phyloP scores from a whole-genome alignment of 2,888 invertebrate species.

The Synanthedon tipuliformis region DNA sequence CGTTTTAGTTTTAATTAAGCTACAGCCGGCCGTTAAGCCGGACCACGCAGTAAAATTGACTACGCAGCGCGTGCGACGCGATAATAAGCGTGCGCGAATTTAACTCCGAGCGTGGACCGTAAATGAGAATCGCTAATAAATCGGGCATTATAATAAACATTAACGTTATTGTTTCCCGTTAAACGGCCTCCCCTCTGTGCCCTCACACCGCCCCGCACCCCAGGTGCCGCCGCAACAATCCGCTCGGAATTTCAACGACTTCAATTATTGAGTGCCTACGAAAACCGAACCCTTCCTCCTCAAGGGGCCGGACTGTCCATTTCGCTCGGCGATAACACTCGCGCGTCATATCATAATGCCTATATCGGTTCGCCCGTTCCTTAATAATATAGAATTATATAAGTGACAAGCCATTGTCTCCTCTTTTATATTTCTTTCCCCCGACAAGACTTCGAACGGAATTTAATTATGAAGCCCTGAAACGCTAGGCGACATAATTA shows the following conservation, averaged over 20 bases:
- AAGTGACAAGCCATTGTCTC: slow-evolving; percentile 42
- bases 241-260: slow-evolving; percentile 65
- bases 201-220: slow-evolving; percentile 12
- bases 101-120: slow-evolving; percentile 40
- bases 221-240: slow-evolving; percentile 59
- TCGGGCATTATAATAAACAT: slow-evolving; percentile 66
- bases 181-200: slow-evolving; percentile 24
- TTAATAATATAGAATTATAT: slow-evolving; percentile 15
- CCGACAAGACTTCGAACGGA: slow-evolving; percentile 16
- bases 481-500: background rate
- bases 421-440: slow-evolving; percentile 29
- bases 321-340: slow-evolving; percentile 50
- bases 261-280: slow-evolving; percentile 66
- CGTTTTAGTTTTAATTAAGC: slow-evolving; percentile 65
- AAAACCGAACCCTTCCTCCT: slow-evolving; percentile 60
- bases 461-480: slow-evolving; percentile 26
- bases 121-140: slow-evolving; percentile 65
- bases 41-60: slow-evolving; percentile 48
- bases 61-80: slow-evolving; percentile 35
- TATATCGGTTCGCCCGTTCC: background rate
- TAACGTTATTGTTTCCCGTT: slow-evolving; percentile 62
- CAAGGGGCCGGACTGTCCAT: slow-evolving; percentile 63
- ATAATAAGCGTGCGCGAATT: slow-evolving; percentile 51
- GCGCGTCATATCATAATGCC: slow-evolving; percentile 27
- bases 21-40: slow-evolving; percentile 41